Base-by-base conservation (phyloP, 2,113 vertebrate genomes). In the Cynocephalus volans region DNA sequence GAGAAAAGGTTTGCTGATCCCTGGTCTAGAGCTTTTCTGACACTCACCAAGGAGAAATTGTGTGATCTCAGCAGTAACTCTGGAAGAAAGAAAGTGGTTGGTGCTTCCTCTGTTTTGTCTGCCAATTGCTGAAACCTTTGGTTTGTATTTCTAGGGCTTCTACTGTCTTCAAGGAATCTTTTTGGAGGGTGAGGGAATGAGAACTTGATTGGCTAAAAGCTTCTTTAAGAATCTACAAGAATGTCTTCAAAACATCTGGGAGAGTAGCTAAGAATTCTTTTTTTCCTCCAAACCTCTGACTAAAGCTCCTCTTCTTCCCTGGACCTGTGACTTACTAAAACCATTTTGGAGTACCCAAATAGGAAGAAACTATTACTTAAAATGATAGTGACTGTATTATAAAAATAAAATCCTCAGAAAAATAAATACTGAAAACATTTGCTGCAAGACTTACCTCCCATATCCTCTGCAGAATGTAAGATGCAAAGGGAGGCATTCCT, bases 401-500 rank as follows among this genome's bases (percentile, higher is more conserved):
- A 65, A 26, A 93, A 95, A 31, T n/a, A 56, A 90, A 90, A 56
- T 82, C 67, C 8, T 79, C 28, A 58, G 36, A 17, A 23, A 98
- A 36, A 72, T 48, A 94, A 88, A 97, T 90, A 96, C 31, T 62
- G 33, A 86, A 73, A 90, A 82, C 18, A 90, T 36, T 54, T 90
- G 52, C 92, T 96, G 33, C 3, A 95, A 91, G 28, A 96, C 94
- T 96, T 97, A 99, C 99, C 99, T 99, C 99, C 99, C 99, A 99
- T 98, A 99, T 99, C 98, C 99, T 99, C 98, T 99, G 99, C n/a
- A 99, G 99, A 97, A 99, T 99, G 98, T 99, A 99, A 95, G 99
- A 99, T 75, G 99, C 99, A 91, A 99, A 99, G 45, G 99, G 99
- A 52, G 99, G 99, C 99, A 99, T 99, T 97, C 99, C 99, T 13